These are phyloP conservation scores for Antitype chi DNA, from an alignment of 2,888 invertebrate genomes.

Conservation along the genomic window DNA sequence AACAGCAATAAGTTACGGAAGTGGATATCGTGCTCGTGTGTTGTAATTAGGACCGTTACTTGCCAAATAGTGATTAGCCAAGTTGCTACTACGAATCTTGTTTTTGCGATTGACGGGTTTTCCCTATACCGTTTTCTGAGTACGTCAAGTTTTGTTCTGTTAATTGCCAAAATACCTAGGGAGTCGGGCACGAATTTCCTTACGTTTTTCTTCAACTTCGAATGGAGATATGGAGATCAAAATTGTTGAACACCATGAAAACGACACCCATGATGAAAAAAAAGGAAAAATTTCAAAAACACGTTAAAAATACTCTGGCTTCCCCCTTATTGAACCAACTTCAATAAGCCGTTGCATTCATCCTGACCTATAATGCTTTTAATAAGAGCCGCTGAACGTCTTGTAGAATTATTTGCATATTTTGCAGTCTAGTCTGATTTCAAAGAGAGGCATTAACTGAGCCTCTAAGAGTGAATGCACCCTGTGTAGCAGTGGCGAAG, in stretches of 20 bases:
- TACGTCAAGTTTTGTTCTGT: not conserved
- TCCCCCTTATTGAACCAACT: no score
- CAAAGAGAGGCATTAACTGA: not conserved
- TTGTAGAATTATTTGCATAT: not conserved
- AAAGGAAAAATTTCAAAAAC: no score
- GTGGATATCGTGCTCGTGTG: not conserved
- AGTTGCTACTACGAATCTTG: not conserved
- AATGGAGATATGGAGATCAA: no score
- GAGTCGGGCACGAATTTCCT: no score
- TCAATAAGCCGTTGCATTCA: not conserved
- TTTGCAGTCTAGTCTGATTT: not conserved
- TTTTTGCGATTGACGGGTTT: slow-evolving; percentile 12
- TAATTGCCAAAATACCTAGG: not conserved
- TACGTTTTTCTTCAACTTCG: no score
- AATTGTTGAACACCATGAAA: no score
- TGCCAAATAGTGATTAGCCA: slow-evolving; percentile 9
- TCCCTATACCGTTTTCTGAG: not conserved
- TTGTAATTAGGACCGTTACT: slow-evolving; percentile 8
- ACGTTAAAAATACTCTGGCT: no score
- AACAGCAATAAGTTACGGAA: not conserved
- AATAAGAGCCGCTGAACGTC: not conserved
- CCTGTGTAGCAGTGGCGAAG: no score
- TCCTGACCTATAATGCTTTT: not conserved
- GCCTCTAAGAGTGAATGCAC: no score
- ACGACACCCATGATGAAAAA: no score